These are phyloP conservation scores for Anolis carolinensis DNA, from an alignment of 2,113 vertebrate species.

Conservation along the genomic window DNA sequence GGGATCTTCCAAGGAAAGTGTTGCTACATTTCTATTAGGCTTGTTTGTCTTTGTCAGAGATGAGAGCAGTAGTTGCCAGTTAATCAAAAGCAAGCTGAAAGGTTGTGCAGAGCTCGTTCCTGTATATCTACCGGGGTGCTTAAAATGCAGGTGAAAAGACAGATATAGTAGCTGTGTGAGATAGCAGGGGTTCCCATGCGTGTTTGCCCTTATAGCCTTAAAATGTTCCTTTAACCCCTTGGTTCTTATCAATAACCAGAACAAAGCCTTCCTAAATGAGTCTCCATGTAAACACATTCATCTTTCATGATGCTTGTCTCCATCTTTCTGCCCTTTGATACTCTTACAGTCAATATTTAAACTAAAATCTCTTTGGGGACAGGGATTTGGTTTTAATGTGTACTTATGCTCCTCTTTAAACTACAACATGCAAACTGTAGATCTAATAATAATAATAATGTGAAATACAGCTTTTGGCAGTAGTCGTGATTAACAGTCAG, in stretches of 20 bases:
- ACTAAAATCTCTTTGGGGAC: background rate
- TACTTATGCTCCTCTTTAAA: background rate
- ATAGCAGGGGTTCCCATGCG: background rate
- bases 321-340: background rate
- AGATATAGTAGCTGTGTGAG: background rate
- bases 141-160: background rate
- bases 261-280: background rate
- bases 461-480: no score
- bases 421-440: background rate
- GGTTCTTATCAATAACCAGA: background rate
- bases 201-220: background rate
- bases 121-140: background rate
- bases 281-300: background rate
- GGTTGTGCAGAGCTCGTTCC: background rate
- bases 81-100: background rate
- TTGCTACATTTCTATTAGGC: conserved; percentile 11
- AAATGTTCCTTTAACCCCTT: background rate
- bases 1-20: background rate
- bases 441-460: background rate
- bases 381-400: background rate
- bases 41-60: background rate
- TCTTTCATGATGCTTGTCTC: background rate
- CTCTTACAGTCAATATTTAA: background rate
- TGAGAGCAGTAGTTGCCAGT: accelerated
- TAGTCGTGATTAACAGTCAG: background rate